These are phyloP conservation scores for Ahaetulla prasina DNA, from an alignment of 2,113 vertebrate genomes.

Conservation along the genomic window DNA sequence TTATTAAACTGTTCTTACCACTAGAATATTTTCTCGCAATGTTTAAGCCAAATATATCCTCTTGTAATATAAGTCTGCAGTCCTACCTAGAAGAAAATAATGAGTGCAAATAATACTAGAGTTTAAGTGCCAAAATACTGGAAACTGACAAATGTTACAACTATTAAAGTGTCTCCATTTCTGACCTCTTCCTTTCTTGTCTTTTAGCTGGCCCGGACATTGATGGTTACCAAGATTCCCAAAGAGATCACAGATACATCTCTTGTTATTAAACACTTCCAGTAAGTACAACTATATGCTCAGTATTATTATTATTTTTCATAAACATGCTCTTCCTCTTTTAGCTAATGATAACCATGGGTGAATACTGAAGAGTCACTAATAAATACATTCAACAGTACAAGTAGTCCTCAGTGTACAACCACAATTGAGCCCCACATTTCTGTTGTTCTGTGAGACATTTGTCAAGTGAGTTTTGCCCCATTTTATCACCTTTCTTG, in stretches of 20 bases:
- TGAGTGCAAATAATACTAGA: not conserved
- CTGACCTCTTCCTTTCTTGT: not conserved
- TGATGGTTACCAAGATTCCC: slow-evolving; percentile 91
- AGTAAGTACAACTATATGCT: slow-evolving; percentile 72
- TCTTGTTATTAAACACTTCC: slow-evolving; percentile 91
- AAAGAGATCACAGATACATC: slow-evolving; percentile 88
- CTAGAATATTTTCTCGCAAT: not conserved
- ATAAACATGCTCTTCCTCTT: not conserved
- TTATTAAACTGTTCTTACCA: not conserved
- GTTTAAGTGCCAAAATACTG: not conserved
- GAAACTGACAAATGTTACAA: rapidly evolving
- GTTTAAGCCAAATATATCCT: not conserved
- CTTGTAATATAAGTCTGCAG: not conserved
- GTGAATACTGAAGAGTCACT: not conserved
- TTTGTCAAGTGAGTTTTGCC: not conserved
- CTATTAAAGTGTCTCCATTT: not conserved
- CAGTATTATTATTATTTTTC: not conserved
- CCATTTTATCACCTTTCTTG: not conserved
- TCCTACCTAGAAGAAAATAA: not conserved
- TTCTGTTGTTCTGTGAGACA: not conserved
- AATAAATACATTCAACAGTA: not conserved
- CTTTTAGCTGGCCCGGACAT: slow-evolving; percentile 80
- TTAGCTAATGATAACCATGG: not conserved
- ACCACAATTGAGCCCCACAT: not conserved
- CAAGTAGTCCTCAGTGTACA: not conserved